Evolutionary conservation across 1,140 invertebrate genomes (phyloP).

Genomic region (Solenopsis fugax): DNA sequence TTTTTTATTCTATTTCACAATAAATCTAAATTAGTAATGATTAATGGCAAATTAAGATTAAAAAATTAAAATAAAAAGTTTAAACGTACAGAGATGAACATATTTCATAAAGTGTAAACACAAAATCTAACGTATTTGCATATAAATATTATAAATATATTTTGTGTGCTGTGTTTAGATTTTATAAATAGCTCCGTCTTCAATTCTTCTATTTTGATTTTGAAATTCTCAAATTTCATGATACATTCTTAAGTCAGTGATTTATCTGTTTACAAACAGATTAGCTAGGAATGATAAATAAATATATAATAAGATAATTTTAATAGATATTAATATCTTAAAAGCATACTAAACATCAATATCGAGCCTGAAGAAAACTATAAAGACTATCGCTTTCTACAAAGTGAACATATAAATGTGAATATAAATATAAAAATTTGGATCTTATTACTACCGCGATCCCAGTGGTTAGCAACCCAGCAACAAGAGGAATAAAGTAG

Average conservation of each 20-base stretch:
- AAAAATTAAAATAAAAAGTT: not conserved
- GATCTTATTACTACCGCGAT: not conserved
- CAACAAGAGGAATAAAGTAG: not conserved
- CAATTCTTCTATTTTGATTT: not conserved
- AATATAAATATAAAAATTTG: not conserved
- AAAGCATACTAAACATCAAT: too few species aligned
- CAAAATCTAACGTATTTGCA: not conserved
- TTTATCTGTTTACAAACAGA: not conserved
- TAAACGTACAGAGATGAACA: not conserved
- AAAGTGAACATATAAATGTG: not conserved
- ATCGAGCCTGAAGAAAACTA: not conserved
- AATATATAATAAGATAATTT: too few species aligned
- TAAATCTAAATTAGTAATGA: not conserved
- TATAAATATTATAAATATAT: not conserved
- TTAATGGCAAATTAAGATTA: not conserved
- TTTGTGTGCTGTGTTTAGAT: not conserved
- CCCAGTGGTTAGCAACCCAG: not conserved
- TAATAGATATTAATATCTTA: too few species aligned
- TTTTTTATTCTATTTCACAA: too few species aligned
- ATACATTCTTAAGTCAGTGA: not conserved
- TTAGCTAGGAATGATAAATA: too few species aligned
- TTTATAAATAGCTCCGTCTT: not conserved
- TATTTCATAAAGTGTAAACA: not conserved
- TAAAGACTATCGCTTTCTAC: not conserved
- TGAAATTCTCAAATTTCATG: not conserved